Evolutionary conservation across 2,888 invertebrate species (phyloP), one percentile per base, ranked within the genome.

Genomic region (Melieria picta): DNA sequence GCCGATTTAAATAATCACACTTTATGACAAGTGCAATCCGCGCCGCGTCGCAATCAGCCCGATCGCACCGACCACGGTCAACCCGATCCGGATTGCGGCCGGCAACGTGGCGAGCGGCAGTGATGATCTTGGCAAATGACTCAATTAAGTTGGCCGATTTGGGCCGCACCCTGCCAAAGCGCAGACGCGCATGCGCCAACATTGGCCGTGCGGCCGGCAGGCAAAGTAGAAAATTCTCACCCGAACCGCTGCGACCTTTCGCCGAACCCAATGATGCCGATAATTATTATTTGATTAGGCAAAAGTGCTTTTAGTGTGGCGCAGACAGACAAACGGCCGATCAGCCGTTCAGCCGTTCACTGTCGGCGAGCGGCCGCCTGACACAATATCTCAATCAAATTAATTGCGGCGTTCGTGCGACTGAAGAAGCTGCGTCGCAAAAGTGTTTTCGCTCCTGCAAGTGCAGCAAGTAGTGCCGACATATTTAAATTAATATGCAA

Each of bases 331-430:
- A 30, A 30, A 30, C 30, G 2, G 30, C 30, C 30, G 30, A 30
- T 30, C 30, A 30, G 30, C 30, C 30, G 30, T 1, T 1, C 30
- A 30, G 2, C 30, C 30, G 30, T 30, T 30, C 30, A 52, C 52
- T 11, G 13, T 47, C 7, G 11, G 13, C 6, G 46, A 62, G 47
- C 48, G 9, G 64, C 46, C 64, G 56, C 42, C 50, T 64, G 70
- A 72, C 77, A 76, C 72, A 76, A 77, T 75, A 76, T 77, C 73
- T 77, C 74, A 74, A 72, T 74, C 77, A 76, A 71, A 75, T 76
- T 78, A 76, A 79, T 79, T 79, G 77, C 77, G 69, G 71, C 66
- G 46, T 52, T 68, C 62, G 43, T 74, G 30, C 30, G 30, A 30
- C 30, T 30, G 30, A 30, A 30, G 30, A 30, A 30, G 30, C 30